Conservation (phyloP, 2,888 invertebrate genomes). For the Frankliniella intonsa region DNA sequence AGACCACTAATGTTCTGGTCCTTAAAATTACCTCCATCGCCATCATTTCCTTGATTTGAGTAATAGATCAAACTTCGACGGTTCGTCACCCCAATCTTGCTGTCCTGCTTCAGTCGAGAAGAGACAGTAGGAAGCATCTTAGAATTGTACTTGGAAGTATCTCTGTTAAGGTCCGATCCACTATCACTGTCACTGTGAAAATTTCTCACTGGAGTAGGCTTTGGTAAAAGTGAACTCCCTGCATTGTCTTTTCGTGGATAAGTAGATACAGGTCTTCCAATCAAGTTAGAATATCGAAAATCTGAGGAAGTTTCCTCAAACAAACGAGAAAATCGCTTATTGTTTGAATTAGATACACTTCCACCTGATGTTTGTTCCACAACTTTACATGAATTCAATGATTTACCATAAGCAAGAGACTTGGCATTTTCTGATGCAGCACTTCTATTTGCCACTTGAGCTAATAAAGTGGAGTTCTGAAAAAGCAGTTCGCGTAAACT, state of each 20-base stretch:
- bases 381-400: neutral
- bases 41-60: neutral
- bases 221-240: constrained; percentile 1
- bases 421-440: neutral
- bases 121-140: neutral
- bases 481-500: constrained; percentile 6
- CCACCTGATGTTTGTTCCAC: neutral
- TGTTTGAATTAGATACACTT: neutral
- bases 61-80: neutral
- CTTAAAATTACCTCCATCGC: neutral
- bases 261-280: neutral
- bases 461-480: constrained; percentile 1
- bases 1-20: neutral
- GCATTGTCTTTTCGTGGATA: neutral
- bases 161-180: neutral
- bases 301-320: constrained; percentile 10
- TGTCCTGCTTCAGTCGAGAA: neutral
- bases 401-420: neutral
- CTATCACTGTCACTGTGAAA: neutral
- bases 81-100: neutral
- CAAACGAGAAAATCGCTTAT: neutral
- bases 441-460: constrained; percentile 3
- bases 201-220: neutral
- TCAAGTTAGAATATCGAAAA: neutral
- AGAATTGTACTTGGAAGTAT: neutral